Evolutionary conservation across 1,140 invertebrate species (phyloP), one percentile per base, ranked within the genome.

Genomic region (Cataglyphis hispanica): DNA sequence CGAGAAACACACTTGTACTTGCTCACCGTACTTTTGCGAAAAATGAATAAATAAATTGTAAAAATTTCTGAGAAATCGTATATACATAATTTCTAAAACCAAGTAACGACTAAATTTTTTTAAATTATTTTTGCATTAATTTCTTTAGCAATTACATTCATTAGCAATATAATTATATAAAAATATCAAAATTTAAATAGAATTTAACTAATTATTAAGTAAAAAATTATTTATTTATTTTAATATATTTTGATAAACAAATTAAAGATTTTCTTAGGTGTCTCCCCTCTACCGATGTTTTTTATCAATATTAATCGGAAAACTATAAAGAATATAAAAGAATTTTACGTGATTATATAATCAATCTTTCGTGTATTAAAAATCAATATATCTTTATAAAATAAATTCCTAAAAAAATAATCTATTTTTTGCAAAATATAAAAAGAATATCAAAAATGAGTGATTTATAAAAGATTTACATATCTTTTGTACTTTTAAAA

Each of bases 401-500:
- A 50, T 19, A 25, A 22, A 78, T 27, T 27, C 13, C 13, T 40
- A 27, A 58, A 72, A 19, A 25, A 66, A 11, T 1, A 22, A 63
- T 22, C 40, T 75, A 43, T 31, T 70, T 46, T 27, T 63, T 43
- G 46, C 22, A 31, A 25, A 1, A 34, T 40, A 19, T n/a, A 37
- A 40, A 50, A 50, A 61, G n/a, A 63, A 74, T 58, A 80, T 75
- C 53, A 85, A 74, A 58, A 34, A 25, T 6, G 40, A 16, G 50
- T 27, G n/a, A 72, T 88, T 70, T 56, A 25, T 6, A 27, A 16
- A 40, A 22, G n/a, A 72, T 88, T 70, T 56, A 88, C 43, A n/a
- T 85, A 50, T 66, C 67, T 61, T 89, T 70, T 78, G 69, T 86
- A 87, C 61, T 67, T 66, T 34, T 58, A 81, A 37, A 53, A 63